A percentile compares a stretch with the other conserved stretches of the same genome.
phyloP scores from a whole-genome alignment of 1,140 invertebrate species.

The Drosophila orosa region DNA sequence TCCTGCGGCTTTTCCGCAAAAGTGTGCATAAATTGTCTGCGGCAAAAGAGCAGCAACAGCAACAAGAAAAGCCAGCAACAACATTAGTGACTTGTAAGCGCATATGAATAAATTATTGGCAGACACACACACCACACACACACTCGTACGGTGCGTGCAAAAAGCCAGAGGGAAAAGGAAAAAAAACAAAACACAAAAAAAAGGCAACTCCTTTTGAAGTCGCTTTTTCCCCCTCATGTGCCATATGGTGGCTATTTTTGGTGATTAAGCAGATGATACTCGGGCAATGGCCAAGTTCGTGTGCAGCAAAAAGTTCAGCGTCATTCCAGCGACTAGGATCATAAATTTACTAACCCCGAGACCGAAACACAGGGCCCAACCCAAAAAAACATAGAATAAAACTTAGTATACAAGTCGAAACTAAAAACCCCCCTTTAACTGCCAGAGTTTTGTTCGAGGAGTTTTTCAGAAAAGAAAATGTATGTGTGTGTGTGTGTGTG shows the following conservation, averaged over 20 bases:
- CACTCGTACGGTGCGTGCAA: slow-evolving; percentile 64
- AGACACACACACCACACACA: slow-evolving; percentile 41
- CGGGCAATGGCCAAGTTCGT: slow-evolving; percentile 54
- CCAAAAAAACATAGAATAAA: slow-evolving; percentile 12
- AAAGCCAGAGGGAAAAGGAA: slow-evolving; percentile 40
- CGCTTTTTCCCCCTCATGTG: slow-evolving; percentile 19
- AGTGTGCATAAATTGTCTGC: slow-evolving; percentile 83
- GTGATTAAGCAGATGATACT: slow-evolving; percentile 83
- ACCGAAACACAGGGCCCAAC: slow-evolving; percentile 17
- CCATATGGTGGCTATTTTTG: slow-evolving; percentile 83
- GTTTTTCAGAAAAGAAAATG: slow-evolving; percentile 24
- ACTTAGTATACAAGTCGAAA: not conserved
- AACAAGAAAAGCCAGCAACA: slow-evolving; percentile 42
- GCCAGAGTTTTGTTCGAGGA: slow-evolving; percentile 48
- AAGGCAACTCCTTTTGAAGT: slow-evolving; percentile 65
- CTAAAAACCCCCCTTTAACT: slow-evolving; percentile 30
- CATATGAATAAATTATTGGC: slow-evolving; percentile 83
- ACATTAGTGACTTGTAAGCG: slow-evolving; percentile 80
- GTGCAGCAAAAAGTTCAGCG: slow-evolving; percentile 73
- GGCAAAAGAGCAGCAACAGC: slow-evolving; percentile 50
- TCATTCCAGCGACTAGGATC: slow-evolving; percentile 76
- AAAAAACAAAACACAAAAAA: not conserved
- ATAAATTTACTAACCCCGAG: slow-evolving; percentile 78
- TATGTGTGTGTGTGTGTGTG: slow-evolving; percentile 5
- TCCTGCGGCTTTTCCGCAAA: slow-evolving; percentile 70